Conservation (phyloP, 2,113 vertebrate genomes). For the Taurulus bubalis region DNA sequence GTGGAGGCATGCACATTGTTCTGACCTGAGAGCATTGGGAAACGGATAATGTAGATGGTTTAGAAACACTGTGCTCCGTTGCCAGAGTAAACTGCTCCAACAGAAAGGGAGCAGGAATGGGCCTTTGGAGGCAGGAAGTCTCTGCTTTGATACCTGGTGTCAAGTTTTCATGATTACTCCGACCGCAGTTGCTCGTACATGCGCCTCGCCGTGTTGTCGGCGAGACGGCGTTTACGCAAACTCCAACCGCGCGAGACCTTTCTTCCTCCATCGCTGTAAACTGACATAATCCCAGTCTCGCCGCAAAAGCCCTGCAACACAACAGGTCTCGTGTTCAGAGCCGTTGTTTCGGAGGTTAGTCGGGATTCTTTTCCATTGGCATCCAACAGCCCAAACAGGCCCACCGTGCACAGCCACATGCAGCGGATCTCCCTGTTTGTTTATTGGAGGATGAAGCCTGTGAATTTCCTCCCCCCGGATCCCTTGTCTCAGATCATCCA, state of each 20-base stretch:
- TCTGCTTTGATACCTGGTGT: conserved; percentile 61
- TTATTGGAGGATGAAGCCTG: conserved; percentile 60
- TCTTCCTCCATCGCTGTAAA: conserved; percentile 45
- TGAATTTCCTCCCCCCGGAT: conserved; percentile 59
- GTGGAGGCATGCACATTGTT: conserved; percentile 64
- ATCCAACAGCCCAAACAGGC: conserved; percentile 35
- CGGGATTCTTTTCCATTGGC: conserved; percentile 13
- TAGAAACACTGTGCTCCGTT: conserved; percentile 22
- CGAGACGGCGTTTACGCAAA: conserved; percentile 39
- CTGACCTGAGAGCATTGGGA: conserved; percentile 53
- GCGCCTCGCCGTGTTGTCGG: conserved; percentile 13
- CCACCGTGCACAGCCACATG: conserved; percentile 46
- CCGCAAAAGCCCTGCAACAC: conserved; percentile 42
- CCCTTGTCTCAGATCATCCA: conserved; percentile 52
- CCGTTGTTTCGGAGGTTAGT: conserved; percentile 37
- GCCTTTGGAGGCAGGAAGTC: conserved; percentile 61
- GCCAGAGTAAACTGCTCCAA: conserved; percentile 67
- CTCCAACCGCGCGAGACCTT: conserved; percentile 42
- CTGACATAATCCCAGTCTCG: conserved; percentile 49
- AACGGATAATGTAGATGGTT: conserved; percentile 41
- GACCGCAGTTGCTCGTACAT: conserved; percentile 3
- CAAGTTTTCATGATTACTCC: conserved; percentile 37
- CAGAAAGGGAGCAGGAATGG: conserved; percentile 35
- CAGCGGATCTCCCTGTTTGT: conserved; percentile 60
- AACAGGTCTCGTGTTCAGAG: conserved; percentile 39